A percentile compares a stretch with the other conserved stretches of the same genome.
Evolutionary conservation across 2,797 vertebrate genomes (phyloP).

Genomic region (Platalea minor): DNA sequence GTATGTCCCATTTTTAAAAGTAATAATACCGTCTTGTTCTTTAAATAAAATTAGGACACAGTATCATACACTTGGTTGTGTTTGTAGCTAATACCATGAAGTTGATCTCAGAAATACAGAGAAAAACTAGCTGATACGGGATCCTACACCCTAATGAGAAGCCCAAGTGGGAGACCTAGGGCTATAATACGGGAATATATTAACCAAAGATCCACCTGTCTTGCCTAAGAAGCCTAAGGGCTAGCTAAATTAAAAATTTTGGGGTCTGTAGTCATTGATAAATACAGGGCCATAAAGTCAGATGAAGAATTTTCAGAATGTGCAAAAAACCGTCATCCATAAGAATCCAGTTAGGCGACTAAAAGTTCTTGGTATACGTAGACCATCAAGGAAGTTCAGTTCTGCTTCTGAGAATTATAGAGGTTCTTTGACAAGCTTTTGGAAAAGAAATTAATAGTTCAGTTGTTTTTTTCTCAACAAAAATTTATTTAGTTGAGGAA

Average conservation of each 20-base stretch:
- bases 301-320: background rate
- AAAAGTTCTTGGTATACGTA: background rate
- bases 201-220: background rate
- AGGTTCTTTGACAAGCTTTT: background rate
- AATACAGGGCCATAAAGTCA: background rate
- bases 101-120: background rate
- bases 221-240: background rate
- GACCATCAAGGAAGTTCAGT: background rate
- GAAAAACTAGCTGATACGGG: rapidly evolving
- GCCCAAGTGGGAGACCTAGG: background rate
- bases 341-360: background rate
- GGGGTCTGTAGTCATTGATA: background rate
- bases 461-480: background rate
- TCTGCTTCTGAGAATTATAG: background rate
- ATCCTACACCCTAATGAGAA: background rate
- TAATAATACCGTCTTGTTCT: background rate
- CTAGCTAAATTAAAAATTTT: background rate
- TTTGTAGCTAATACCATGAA: background rate
- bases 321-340: background rate
- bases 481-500: background rate
- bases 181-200: background rate
- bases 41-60: background rate
- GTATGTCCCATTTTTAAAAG: background rate
- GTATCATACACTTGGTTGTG: background rate
- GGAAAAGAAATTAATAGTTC: background rate